These are phyloP conservation scores for Heteromormyrus szaboi DNA, from an alignment of 2,797 vertebrate species.

Conservation along the genomic window DNA sequence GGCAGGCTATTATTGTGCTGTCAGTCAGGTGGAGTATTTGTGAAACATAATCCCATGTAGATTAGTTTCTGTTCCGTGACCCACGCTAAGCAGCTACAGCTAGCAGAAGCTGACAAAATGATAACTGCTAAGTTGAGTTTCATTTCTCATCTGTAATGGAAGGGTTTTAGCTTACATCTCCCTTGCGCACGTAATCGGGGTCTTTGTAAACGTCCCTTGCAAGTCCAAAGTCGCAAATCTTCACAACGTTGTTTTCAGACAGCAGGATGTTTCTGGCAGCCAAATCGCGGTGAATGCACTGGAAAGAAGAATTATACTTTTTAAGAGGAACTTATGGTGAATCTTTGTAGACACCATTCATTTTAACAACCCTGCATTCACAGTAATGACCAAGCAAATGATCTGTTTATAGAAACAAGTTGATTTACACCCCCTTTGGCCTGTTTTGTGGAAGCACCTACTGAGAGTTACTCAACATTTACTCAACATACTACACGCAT, in stretches of 20 bases:
- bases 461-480: neutral
- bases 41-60: neutral
- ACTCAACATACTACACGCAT: neutral
- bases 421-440: neutral
- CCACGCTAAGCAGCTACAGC: neutral
- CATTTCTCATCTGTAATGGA: slow-evolving; percentile 10
- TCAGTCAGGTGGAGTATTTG: slow-evolving; percentile 15
- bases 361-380: neutral
- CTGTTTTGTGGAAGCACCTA: neutral
- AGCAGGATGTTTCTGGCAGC: slow-evolving; percentile 88
- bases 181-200: slow-evolving; percentile 88
- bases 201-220: slow-evolving; percentile 92
- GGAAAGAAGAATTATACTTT: slow-evolving; percentile 11
- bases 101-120: neutral
- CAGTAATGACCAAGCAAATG: neutral
- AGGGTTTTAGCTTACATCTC: slow-evolving; percentile 72
- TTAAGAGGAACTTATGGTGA: neutral
- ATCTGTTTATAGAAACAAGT: neutral
- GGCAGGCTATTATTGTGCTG: slow-evolving; percentile 5
- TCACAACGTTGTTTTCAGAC: slow-evolving; percentile 88
- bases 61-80: neutral
- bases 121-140: neutral
- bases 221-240: slow-evolving; percentile 90
- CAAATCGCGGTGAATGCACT: slow-evolving; percentile 90
- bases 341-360: neutral